These are phyloP conservation scores for Temnothorax longispinosus DNA, from an alignment of 1,140 invertebrate genomes.

Conservation along the genomic window DNA sequence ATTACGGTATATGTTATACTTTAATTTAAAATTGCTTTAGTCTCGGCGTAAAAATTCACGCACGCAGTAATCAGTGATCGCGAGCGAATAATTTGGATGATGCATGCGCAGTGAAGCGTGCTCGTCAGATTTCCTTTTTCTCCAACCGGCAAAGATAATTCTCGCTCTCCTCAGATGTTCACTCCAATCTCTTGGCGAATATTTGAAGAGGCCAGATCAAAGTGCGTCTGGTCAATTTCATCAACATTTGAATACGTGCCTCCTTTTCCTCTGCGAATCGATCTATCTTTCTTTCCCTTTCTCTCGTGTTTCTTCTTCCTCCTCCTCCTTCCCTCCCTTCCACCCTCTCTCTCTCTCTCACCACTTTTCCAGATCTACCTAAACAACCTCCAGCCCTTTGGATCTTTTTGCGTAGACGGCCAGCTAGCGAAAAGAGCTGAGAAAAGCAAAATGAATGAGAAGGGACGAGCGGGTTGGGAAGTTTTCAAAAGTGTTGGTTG, in stretches of 20 bases:
- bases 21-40: background rate
- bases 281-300: conserved; percentile 36
- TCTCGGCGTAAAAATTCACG: background rate
- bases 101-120: conserved; percentile 23
- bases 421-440: conserved; percentile 70
- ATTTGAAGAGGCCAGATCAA: conserved; percentile 86
- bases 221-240: conserved; percentile 86
- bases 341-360: conserved; percentile 24
- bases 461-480: conserved; percentile 62
- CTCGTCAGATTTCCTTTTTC: conserved; percentile 56
- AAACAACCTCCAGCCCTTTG: conserved; percentile 69
- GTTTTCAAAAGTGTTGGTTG: conserved; percentile 78
- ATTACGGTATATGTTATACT: background rate
- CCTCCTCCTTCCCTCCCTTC: background rate
- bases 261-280: conserved; percentile 47
- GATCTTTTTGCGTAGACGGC: conserved; percentile 70
- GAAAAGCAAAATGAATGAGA: conserved; percentile 53
- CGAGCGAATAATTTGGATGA: conserved; percentile 38
- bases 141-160: conserved; percentile 78
- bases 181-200: conserved; percentile 85
- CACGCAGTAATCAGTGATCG: conserved; percentile 8
- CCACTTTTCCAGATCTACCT: conserved; percentile 56
- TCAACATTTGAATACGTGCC: conserved; percentile 85
- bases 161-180: conserved; percentile 84
- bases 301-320: background rate